A percentile compares a stretch with the other conserved stretches of the same genome.
Evolutionary conservation across 2,797 vertebrate species (phyloP).

Genomic region (Lagocephalus sceleratus): DNA sequence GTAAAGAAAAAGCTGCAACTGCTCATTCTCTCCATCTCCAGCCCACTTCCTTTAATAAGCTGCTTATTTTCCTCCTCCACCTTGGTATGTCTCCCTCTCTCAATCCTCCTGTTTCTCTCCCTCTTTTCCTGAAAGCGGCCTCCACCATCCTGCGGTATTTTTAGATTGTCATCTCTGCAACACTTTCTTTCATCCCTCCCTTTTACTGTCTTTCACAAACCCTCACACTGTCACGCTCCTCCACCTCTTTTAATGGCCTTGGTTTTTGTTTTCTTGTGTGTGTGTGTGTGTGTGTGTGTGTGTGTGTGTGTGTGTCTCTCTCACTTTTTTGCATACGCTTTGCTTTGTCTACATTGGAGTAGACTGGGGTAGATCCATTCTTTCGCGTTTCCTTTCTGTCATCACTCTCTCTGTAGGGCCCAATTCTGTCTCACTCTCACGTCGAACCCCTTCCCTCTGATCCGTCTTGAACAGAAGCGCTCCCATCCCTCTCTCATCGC

Average conservation of each 20-base stretch:
- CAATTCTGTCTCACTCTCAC: not conserved
- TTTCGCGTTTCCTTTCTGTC: not conserved
- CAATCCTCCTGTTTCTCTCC: constrained; percentile 18
- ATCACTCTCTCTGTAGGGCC: not conserved
- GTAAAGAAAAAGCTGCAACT: constrained; percentile 50
- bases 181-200: constrained; percentile 4
- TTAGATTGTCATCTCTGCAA: constrained; percentile 2
- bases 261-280: constrained; percentile 6
- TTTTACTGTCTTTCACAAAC: constrained; percentile 1
- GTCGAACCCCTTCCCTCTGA: not conserved
- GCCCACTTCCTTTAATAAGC: constrained; percentile 62
- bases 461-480: not conserved
- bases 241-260: not conserved
- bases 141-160: constrained; percentile 17
- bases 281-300: too few relatives aligned
- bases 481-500: constrained; percentile 3
- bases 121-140: constrained; percentile 16
- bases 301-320: too few relatives aligned
- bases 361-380: too few relatives aligned
- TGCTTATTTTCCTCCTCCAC: constrained; percentile 65
- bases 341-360: too few relatives aligned
- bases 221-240: not conserved
- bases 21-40: constrained; percentile 47
- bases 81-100: constrained; percentile 38
- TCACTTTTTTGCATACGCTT: too few relatives aligned